phyloP scores from a whole-genome alignment of 2,888 invertebrate species.

The Apotomis turbidana region DNA sequence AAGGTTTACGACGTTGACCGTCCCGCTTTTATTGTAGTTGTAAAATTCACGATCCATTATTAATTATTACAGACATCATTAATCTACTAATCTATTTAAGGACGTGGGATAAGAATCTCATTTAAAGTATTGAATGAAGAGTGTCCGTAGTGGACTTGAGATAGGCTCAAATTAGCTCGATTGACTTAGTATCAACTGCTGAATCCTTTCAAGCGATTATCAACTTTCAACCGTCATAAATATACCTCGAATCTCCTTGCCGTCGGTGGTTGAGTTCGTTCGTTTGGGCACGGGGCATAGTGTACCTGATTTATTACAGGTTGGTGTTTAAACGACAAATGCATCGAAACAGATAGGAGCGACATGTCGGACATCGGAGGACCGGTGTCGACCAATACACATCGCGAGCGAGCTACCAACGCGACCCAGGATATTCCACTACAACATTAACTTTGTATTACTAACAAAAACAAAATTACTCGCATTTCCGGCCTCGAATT shows the following conservation, averaged over 20 bases:
- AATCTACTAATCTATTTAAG: constrained; percentile 84
- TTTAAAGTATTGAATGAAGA: constrained; percentile 84
- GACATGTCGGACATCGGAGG: constrained; percentile 82
- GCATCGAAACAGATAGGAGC: constrained; percentile 84
- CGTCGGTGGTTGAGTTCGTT: constrained; percentile 44
- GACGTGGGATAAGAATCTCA: constrained; percentile 83
- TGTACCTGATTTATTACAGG: constrained; percentile 82
- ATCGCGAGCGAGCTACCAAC: constrained; percentile 55
- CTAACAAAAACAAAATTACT: too few species aligned
- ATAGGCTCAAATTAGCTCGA: constrained; percentile 78
- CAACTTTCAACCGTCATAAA: constrained; percentile 16
- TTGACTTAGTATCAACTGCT: constrained; percentile 45
- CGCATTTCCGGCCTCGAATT: too few species aligned
- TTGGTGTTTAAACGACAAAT: constrained; percentile 84
- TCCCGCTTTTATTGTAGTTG: constrained; percentile 82
- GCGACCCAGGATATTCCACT: constrained; percentile 56
- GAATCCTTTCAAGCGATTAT: constrained; percentile 41
- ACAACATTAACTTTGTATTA: neutral
- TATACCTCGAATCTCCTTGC: constrained; percentile 47
- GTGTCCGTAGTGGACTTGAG: constrained; percentile 82
- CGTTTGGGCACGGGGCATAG: constrained; percentile 48
- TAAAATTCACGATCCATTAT: constrained; percentile 84
- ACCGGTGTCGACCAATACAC: constrained; percentile 79
- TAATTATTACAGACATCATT: constrained; percentile 84
- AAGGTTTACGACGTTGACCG: constrained; percentile 76